Conservation (phyloP, 2,113 vertebrate genomes). For the Ploceus nigricollis region DNA sequence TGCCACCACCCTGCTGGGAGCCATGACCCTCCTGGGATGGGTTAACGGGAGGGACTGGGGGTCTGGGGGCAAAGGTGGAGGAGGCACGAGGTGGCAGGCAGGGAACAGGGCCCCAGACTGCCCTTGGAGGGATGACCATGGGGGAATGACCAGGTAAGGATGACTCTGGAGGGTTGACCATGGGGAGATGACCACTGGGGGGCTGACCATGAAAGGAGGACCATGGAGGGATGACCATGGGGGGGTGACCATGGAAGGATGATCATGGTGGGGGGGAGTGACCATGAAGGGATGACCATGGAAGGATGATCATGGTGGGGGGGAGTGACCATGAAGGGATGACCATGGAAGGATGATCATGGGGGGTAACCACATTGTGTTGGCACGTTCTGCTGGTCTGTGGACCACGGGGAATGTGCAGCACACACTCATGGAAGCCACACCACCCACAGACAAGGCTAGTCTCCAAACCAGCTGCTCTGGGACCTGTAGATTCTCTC, state of each 20-base stretch:
- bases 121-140: not conserved
- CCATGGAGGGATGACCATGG: fast-evolving
- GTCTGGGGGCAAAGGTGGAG: not conserved
- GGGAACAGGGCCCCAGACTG: not conserved
- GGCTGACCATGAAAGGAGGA: not conserved
- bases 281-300: not conserved
- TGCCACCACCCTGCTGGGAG: not conserved
- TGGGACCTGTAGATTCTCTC: not conserved
- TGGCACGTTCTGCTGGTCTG: fast-evolving
- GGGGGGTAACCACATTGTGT: fast-evolving
- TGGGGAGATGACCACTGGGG: fast-evolving
- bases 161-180: not conserved
- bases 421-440: not conserved
- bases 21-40: not conserved
- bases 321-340: not conserved
- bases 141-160: too few relatives aligned
- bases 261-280: too few relatives aligned
- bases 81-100: not conserved
- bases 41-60: fast-evolving
- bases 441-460: not conserved
- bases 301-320: fast-evolving
- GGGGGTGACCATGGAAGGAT: not conserved
- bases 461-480: not conserved
- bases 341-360: not conserved
- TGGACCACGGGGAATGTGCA: fast-evolving